These are phyloP conservation scores for Podarcis lilfordi DNA, from an alignment of 2,797 vertebrate species.

Conservation along the genomic window DNA sequence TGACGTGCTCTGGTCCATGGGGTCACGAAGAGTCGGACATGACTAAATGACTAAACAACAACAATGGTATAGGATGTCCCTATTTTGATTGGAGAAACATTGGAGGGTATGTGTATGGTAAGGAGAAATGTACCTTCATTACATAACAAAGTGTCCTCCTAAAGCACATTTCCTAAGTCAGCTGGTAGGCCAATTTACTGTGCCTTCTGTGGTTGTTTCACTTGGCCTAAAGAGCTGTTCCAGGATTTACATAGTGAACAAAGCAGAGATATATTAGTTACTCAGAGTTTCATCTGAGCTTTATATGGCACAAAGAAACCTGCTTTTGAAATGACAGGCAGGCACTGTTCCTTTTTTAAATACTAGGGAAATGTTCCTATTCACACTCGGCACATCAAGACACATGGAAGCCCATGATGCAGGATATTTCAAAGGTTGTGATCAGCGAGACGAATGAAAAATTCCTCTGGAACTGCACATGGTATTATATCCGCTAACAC, in stretches of 20 bases:
- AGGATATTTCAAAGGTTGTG: conserved; percentile 21
- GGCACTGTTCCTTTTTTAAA: background rate
- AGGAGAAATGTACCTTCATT: background rate
- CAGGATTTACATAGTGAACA: background rate
- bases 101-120: background rate
- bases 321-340: conserved; percentile 15
- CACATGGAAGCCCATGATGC: background rate
- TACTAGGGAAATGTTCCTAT: background rate
- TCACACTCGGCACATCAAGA: background rate
- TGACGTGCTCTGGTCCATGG: no score
- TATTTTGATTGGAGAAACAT: no score
- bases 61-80: no score
- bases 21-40: no score
- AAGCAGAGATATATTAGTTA: conserved; percentile 4
- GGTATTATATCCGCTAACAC: conserved; percentile 34
- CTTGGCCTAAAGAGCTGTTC: conserved; percentile 9
- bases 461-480: conserved; percentile 30
- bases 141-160: background rate
- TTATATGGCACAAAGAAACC: conserved; percentile 11
- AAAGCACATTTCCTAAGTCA: background rate
- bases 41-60: no score
- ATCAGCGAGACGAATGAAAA: conserved; percentile 39
- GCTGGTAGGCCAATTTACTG: background rate
- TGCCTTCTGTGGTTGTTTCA: background rate
- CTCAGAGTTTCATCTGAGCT: background rate